Evolutionary conservation across 2,797 vertebrate genomes (phyloP), one percentile per base, ranked within the genome.

Genomic region (Silurus lanzhouensis): DNA sequence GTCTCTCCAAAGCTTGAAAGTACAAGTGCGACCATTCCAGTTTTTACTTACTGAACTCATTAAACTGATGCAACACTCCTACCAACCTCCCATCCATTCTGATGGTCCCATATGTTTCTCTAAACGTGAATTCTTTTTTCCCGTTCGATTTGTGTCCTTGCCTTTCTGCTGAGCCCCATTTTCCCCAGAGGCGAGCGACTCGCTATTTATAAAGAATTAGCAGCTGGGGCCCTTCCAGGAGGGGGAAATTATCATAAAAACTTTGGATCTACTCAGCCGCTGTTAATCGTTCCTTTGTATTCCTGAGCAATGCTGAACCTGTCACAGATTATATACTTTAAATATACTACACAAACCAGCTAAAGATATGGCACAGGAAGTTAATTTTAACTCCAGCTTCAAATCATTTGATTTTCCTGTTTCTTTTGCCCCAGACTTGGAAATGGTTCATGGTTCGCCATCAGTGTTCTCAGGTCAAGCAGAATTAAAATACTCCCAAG

Each of bases 161-260:
- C 91, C 90, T 92, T 92, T 94, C 94, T 92, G 88, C 94, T 92
- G 93, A 95, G 93, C 92, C 93, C 79, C 84, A 87, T 91, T 94
- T 93, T 94, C 94, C 88, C 91, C 80, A 85, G 87, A 83, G 91
- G 92, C 81, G 67, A 92, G 93, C 93, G 92, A 93, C 93, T 93
- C 90, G 90, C 95, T 95, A 95, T 95, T 95, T 95, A 94, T 95
- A 95, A 93, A 94, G 93, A 93, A 91, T 86, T 90, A 96, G 95
- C 95, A 96, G 95, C 95, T 96, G 95, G 94, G 95, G 92, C 93
- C 94, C 94, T 94, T 94, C 91, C 90, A 95, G 94, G 63, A 67
- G 70, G 88, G 92, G 91, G 89, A 92, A 89, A 92, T 93, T 91
- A 93, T 93, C 91, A 89, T 93, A 90, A 89, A 95, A 94, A 94